A percentile compares a stretch with the other conserved stretches of the same genome.
These are phyloP conservation scores for Copidosoma floridanum DNA, from an alignment of 1,140 invertebrate genomes.

Conservation along the genomic window DNA sequence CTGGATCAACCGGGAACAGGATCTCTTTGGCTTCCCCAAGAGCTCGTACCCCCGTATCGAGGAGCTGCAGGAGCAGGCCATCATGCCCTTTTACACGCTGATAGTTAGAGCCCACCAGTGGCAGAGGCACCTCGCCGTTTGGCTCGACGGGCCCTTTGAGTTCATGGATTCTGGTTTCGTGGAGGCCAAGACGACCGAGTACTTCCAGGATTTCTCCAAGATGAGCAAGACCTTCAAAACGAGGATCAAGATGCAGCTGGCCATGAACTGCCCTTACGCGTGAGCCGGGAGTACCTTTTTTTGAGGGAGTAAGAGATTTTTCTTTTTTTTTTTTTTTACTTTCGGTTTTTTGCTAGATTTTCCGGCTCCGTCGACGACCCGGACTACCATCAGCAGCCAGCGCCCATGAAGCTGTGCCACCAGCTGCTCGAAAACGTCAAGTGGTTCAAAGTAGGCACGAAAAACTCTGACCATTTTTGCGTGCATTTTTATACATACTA, in stretches of 20 bases:
- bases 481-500: too few species aligned
- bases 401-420: conserved; percentile 73
- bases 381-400: conserved; percentile 72
- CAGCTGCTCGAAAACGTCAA: conserved; percentile 72
- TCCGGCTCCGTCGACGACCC: conserved; percentile 73
- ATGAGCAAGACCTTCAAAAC: conserved; percentile 78
- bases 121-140: conserved; percentile 78
- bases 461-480: too few species aligned
- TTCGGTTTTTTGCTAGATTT: conserved; percentile 39
- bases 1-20: conserved; percentile 90
- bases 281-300: conserved; percentile 32
- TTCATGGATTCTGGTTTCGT: conserved; percentile 73
- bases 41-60: conserved; percentile 73
- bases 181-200: conserved; percentile 71
- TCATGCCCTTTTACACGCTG: conserved; percentile 68
- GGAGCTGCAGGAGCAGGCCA: conserved; percentile 64
- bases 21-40: conserved; percentile 76
- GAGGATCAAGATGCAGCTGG: conserved; percentile 73
- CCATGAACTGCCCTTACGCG: conserved; percentile 65
- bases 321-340: too few species aligned
- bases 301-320: conserved; percentile 8
- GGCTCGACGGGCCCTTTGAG: conserved; percentile 89
- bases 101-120: conserved; percentile 68
- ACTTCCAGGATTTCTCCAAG: conserved; percentile 72
- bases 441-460: conserved; percentile 65